Base-by-base conservation (phyloP, 2,888 invertebrate species). In the Tryphoninae sp. region DNA sequence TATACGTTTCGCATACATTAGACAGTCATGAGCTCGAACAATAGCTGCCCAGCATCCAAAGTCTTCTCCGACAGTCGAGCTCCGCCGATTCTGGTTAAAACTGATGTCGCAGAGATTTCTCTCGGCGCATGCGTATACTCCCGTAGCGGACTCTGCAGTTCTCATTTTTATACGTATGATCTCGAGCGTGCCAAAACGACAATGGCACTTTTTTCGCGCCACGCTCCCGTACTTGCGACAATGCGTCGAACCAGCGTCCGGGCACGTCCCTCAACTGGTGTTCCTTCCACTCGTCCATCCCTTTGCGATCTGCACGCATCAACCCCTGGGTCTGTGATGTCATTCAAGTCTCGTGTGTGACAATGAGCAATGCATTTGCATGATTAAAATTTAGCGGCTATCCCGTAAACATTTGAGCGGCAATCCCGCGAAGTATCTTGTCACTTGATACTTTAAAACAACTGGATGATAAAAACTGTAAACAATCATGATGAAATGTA, bases 371-470 rank as follows among this genome's bases (percentile, higher is more conserved):
- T 86, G 87, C 90, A 89, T 89, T 89, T 89, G 89, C 88, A 82
- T 88, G 89, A 90, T 90, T 90, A 90, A 90, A 90, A 87, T 88
- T 88, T 88, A 87, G 83, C 86, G 77, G 80, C 84, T 64, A 68
- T 77, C 9, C 68, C 58, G 11, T 9, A 61, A 64, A 2, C 19
- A 33, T 74, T 59, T 40, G 13, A 6, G 33, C 33, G 33, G 6
- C 6, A 33, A 6, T 33, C 6, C 6, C 4, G 6, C 33, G 33
- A 33, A 33, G 33, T 33, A 33, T 33, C 7, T 33, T 33, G 6
- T 33, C 33, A 33, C 33, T 33, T 33, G 6, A 7, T 6, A 16
- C 13, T 53, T 53, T 19, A 13, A 53, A 16, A 8, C 53, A 45
- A 53, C 16, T 23, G 0, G n/a, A 11, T 42, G 2, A 42, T n/a